Conservation (phyloP, 2,113 vertebrate species). For the Phoxinus phoxinus region DNA sequence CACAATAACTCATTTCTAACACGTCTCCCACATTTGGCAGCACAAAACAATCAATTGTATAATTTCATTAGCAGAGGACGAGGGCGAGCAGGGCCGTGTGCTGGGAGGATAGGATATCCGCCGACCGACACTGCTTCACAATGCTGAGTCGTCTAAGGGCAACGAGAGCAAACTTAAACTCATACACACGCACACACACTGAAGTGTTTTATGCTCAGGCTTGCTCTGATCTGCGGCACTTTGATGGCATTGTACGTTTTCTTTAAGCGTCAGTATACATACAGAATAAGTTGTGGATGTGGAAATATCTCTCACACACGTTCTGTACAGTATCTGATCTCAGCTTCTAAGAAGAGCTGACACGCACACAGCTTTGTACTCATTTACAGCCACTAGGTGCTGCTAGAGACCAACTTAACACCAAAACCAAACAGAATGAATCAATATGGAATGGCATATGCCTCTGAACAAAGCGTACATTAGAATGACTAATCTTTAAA, state of each 20-base stretch:
- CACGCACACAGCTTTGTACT: slow-evolving; percentile 59
- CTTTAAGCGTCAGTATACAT: background rate
- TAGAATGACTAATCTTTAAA: background rate
- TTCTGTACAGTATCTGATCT: background rate
- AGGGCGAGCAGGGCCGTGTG: slow-evolving; percentile 63
- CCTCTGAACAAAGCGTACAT: background rate
- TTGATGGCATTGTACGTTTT: background rate
- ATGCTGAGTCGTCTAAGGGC: slow-evolving; percentile 7
- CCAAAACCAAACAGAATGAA: slow-evolving; percentile 58
- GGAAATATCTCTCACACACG: background rate
- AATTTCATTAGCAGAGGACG: slow-evolving; percentile 73
- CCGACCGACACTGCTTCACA: slow-evolving; percentile 28
- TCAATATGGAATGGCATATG: background rate
- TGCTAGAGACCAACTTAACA: slow-evolving; percentile 86
- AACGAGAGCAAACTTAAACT: background rate
- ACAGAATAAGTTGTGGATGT: background rate
- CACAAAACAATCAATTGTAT: slow-evolving; percentile 76
- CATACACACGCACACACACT: background rate
- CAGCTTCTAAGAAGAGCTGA: background rate
- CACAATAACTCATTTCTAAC: slow-evolving; percentile 77
- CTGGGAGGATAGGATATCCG: slow-evolving; percentile 61
- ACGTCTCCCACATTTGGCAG: slow-evolving; percentile 68
- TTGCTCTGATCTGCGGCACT: background rate
- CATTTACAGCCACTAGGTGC: slow-evolving; percentile 93
- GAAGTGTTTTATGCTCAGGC: background rate